phyloP scores from a whole-genome alignment of 2,888 invertebrate genomes.

The Lasioglossum marginatum region DNA sequence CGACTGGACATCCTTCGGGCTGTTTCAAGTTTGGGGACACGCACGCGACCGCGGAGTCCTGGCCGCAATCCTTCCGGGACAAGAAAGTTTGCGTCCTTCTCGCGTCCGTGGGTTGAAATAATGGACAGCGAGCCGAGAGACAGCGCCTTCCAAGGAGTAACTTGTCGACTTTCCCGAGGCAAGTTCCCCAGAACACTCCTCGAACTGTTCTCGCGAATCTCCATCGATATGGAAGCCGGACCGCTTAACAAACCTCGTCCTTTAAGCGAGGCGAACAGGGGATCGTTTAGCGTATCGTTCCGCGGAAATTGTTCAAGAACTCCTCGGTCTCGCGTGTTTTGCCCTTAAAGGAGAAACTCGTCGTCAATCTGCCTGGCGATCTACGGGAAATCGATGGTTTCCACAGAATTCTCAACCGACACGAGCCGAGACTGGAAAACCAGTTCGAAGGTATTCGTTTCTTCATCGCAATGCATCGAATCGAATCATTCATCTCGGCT shows the following conservation, averaged over 20 bases:
- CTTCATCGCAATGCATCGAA: background rate
- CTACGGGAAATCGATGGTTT: background rate
- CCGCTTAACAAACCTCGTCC: background rate
- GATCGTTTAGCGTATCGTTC: background rate
- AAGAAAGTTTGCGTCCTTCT: background rate
- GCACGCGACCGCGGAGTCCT: background rate
- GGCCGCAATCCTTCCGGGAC: background rate
- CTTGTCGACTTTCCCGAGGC: background rate
- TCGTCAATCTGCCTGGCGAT: background rate
- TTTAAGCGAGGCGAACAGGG: background rate
- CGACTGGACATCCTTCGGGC: background rate
- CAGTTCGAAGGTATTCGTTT: background rate
- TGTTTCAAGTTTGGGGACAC: slow-evolving; percentile 5
- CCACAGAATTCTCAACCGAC: background rate
- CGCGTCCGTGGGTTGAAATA: background rate
- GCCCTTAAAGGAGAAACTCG: background rate
- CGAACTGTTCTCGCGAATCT: background rate
- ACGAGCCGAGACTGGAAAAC: background rate
- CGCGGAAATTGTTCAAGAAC: background rate
- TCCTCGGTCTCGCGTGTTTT: background rate
- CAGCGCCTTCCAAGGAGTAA: background rate
- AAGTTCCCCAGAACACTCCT: background rate
- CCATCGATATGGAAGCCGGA: background rate
- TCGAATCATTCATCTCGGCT: background rate
- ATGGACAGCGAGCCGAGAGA: background rate